These are phyloP conservation scores for Merluccius polli DNA, from an alignment of 2,797 vertebrate species.

Conservation along the genomic window DNA sequence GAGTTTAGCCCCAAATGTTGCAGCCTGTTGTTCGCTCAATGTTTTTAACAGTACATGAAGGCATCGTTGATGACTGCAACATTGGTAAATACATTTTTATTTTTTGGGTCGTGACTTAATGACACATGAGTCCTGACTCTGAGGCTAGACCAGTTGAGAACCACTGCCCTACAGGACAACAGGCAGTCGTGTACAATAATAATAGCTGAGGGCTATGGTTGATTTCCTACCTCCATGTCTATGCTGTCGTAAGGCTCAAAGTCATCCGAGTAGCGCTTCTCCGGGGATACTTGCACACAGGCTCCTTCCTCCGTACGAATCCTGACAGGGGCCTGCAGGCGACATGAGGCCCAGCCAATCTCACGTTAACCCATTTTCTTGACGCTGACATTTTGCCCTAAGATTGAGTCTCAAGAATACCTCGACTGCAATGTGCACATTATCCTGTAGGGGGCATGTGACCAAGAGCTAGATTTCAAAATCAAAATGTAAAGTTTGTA, in stretches of 20 bases:
- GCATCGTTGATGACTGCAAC: no score
- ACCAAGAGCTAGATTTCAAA: not conserved
- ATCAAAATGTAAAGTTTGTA: not conserved
- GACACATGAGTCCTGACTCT: no score
- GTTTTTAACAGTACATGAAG: no score
- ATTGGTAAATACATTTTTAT: no score
- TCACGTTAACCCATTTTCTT: not conserved
- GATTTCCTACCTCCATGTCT: conserved; percentile 65
- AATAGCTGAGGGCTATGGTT: no score
- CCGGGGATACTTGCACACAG: conserved; percentile 73
- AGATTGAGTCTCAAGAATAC: not conserved
- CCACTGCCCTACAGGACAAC: not conserved
- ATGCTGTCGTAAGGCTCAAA: conserved; percentile 79
- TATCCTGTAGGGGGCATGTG: not conserved
- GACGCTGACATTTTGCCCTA: not conserved
- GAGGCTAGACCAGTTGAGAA: no score
- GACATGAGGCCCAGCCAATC: not conserved
- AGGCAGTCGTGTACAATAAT: no score
- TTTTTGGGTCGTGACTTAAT: no score
- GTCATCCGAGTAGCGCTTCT: conserved; percentile 77
- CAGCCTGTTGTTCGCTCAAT: no score
- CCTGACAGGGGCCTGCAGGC: conserved; percentile 77
- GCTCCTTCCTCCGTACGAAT: conserved; percentile 85
- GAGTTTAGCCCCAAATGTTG: no score
- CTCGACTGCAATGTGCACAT: conserved; percentile 1